Conservation (phyloP, 2,888 invertebrate genomes). For the Lasioglossum lativentre region DNA sequence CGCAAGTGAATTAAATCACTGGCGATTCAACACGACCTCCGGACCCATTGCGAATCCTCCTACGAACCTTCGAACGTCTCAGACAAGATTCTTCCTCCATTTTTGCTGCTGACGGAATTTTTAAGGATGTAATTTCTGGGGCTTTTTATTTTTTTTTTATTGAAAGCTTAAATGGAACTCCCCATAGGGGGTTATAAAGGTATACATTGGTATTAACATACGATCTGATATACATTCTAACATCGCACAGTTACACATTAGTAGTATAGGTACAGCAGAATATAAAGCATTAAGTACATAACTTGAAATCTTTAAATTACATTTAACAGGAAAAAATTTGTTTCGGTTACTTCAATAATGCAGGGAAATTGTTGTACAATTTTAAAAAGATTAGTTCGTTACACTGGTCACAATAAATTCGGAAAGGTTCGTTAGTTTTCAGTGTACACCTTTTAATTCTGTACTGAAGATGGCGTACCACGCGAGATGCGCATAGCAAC, state of each 20-base stretch:
- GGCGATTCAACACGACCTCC: constrained; percentile 10
- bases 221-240: too few species aligned
- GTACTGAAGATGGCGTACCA: neutral
- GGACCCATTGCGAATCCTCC: constrained; percentile 18
- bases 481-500: neutral
- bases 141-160: too few species aligned
- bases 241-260: too few species aligned
- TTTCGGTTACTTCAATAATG: neutral
- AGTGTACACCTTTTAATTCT: neutral
- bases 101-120: neutral
- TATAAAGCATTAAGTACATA: too few species aligned
- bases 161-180: too few species aligned
- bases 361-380: neutral
- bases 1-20: constrained; percentile 50
- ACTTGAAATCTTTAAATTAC: too few species aligned
- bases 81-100: neutral
- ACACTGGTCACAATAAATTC: too few species aligned
- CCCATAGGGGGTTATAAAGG: too few species aligned
- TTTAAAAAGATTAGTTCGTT: neutral
- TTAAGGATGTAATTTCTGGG: neutral
- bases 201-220: too few species aligned
- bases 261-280: too few species aligned
- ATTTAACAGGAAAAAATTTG: neutral
- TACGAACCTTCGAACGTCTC: neutral
- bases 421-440: neutral